Percentiles rank a stretch among this genome's conserved stretches.
Conservation (phyloP, 1,140 invertebrate genomes). For the Neocloeon triangulifer region DNA sequence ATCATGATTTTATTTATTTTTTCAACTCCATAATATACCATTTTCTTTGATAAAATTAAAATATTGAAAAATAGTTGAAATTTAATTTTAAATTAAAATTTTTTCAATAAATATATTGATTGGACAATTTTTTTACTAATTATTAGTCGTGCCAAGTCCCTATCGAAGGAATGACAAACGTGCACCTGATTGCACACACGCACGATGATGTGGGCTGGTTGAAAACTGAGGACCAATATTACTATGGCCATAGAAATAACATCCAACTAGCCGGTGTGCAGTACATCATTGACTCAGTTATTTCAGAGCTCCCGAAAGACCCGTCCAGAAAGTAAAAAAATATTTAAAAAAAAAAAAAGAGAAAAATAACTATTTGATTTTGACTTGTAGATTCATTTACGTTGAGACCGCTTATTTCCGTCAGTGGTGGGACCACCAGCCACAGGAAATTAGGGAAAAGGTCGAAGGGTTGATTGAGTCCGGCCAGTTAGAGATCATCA, state of each 20-base stretch:
- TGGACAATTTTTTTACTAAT: too few species aligned
- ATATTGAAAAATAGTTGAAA: too few species aligned
- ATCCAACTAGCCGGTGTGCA: slow-evolving; percentile 66
- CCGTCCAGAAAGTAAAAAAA: slow-evolving; percentile 34
- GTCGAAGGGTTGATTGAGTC: slow-evolving; percentile 13
- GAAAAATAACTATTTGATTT: too few species aligned
- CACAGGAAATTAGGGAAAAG: slow-evolving; percentile 17
- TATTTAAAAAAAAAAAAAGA: slow-evolving; percentile 16
- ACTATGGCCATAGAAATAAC: slow-evolving; percentile 35
- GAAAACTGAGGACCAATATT: slow-evolving; percentile 70
- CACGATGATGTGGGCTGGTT: slow-evolving; percentile 75
- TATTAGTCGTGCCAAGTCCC: slow-evolving; percentile 35
- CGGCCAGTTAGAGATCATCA: slow-evolving; percentile 32
- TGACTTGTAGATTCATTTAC: too few species aligned
- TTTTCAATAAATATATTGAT: too few species aligned
- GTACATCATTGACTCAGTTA: slow-evolving; percentile 77
- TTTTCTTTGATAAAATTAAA: too few species aligned
- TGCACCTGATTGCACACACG: slow-evolving; percentile 45
- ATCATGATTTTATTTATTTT: too few species aligned
- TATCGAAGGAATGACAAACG: slow-evolving; percentile 35
- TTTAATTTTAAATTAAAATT: too few species aligned
- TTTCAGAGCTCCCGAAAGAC: slow-evolving; percentile 51
- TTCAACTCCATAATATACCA: too few species aligned
- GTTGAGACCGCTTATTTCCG: slow-evolving; percentile 34
- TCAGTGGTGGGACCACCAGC: slow-evolving; percentile 32